These are phyloP conservation scores for Upupa epops DNA, from an alignment of 2,113 vertebrate genomes.

Conservation along the genomic window DNA sequence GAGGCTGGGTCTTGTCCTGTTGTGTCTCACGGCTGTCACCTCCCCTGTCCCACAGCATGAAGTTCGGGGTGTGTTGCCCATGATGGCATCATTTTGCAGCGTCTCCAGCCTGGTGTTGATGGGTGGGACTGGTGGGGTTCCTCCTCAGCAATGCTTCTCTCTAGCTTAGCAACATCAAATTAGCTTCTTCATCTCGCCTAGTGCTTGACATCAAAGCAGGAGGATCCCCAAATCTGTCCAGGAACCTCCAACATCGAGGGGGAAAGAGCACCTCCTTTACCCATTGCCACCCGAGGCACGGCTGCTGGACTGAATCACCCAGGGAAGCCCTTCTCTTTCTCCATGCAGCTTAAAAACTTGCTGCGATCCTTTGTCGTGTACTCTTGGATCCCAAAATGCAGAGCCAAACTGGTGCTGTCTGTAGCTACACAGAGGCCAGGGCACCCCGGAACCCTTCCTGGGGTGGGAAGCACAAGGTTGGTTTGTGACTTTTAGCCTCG, in stretches of 20 bases:
- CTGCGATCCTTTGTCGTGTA: neutral
- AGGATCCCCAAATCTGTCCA: neutral
- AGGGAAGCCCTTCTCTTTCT: neutral
- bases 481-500: neutral
- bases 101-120: neutral
- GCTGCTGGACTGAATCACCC: neutral
- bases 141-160: neutral
- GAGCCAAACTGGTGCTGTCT: neutral
- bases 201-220: neutral
- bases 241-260: neutral
- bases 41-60: neutral
- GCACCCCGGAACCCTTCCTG: fast-evolving
- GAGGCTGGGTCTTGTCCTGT: fast-evolving
- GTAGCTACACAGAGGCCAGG: neutral
- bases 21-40: neutral
- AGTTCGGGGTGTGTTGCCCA: neutral
- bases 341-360: neutral
- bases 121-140: neutral
- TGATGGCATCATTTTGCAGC: neutral
- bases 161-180: neutral
- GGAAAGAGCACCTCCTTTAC: neutral
- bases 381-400: neutral
- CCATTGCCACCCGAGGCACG: neutral
- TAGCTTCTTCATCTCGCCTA: neutral
- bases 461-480: neutral